Conservation (phyloP, 2,797 vertebrate species). For the Myotis vivesi region DNA sequence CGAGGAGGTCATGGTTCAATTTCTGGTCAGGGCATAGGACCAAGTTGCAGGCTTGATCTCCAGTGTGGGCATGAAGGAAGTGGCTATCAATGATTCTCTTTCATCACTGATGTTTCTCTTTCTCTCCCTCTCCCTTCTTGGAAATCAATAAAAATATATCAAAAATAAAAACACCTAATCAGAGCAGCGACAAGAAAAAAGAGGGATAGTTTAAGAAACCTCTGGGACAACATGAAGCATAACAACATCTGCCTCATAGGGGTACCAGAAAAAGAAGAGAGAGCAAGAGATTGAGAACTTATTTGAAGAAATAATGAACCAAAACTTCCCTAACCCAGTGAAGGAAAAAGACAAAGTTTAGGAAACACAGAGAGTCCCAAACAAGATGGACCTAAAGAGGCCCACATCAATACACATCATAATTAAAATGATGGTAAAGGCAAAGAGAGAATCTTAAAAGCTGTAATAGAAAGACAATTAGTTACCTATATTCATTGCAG, state of each 20-base stretch:
- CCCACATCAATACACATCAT: background rate
- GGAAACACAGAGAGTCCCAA: background rate
- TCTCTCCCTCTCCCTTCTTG: too few species aligned
- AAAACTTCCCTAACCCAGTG: background rate
- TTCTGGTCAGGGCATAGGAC: too few species aligned
- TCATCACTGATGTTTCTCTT: too few species aligned
- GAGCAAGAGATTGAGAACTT: background rate
- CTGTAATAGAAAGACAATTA: background rate
- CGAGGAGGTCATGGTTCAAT: too few species aligned
- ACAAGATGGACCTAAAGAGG: background rate
- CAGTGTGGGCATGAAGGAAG: too few species aligned
- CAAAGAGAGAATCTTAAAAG: background rate
- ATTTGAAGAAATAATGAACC: background rate
- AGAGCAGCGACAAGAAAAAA: background rate
- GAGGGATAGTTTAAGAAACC: background rate
- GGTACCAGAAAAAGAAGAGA: background rate
- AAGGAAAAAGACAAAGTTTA: background rate
- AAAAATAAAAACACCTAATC: background rate
- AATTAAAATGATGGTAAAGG: background rate
- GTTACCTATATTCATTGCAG: background rate
- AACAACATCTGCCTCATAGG: background rate
- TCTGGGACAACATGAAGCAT: background rate
- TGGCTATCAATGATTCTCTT: too few species aligned
- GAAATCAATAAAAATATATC: too few species aligned
- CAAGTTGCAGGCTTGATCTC: too few species aligned